These are phyloP conservation scores for Epinephelus awoara DNA, from an alignment of 2,797 vertebrate species.

Conservation along the genomic window DNA sequence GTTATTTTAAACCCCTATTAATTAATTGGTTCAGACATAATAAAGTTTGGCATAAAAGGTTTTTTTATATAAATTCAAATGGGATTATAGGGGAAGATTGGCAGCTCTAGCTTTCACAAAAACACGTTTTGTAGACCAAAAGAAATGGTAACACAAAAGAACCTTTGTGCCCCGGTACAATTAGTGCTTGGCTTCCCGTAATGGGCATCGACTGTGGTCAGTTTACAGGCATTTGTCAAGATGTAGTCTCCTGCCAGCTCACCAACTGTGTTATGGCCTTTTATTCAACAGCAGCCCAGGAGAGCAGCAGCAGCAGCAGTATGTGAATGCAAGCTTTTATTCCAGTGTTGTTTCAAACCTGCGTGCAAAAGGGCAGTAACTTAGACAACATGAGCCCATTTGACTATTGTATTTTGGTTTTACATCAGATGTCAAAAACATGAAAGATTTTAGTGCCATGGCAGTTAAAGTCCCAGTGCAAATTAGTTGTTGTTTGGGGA, in stretches of 20 bases:
- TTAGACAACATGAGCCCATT: neutral
- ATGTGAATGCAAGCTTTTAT: slow-evolving; percentile 6
- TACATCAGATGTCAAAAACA: slow-evolving; percentile 3
- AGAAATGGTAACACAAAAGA: neutral
- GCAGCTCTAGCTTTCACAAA: neutral
- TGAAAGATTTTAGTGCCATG: neutral
- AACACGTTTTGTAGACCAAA: neutral
- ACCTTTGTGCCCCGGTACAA: neutral
- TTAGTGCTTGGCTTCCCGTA: slow-evolving; percentile 3
- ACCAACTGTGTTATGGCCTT: neutral
- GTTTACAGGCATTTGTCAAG: slow-evolving; percentile 9
- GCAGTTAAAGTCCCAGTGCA: neutral
- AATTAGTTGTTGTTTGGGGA: neutral
- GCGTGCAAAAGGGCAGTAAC: slow-evolving; percentile 1
- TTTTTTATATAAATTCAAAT: no score
- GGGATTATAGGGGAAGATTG: no score
- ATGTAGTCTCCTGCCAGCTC: slow-evolving; percentile 18
- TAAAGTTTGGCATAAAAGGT: no score
- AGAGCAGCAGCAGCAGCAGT: slow-evolving; percentile 12
- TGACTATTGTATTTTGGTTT: neutral
- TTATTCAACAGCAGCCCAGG: neutral
- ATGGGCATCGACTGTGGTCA: neutral
- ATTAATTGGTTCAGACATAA: no score
- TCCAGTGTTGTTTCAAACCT: slow-evolving; percentile 8
- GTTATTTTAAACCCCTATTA: no score